A percentile compares a stretch with the other conserved stretches of the same genome.
These are phyloP conservation scores for Pseudoatta argentina DNA, from an alignment of 1,140 invertebrate species.

Conservation along the genomic window DNA sequence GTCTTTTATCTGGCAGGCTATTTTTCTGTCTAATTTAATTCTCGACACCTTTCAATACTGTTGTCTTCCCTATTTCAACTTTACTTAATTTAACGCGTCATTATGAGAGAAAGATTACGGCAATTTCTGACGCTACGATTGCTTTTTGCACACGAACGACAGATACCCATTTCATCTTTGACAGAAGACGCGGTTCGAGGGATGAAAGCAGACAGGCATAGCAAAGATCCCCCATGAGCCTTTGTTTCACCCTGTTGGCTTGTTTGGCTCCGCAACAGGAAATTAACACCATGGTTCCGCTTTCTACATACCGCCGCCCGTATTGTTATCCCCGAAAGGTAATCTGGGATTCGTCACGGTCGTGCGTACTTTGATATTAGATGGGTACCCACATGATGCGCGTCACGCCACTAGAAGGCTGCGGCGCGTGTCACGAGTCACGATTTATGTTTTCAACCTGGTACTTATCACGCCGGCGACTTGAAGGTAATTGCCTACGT, in stretches of 20 bases:
- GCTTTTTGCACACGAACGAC: slow-evolving; percentile 21
- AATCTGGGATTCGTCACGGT: slow-evolving; percentile 71
- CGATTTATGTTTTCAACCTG: slow-evolving; percentile 56
- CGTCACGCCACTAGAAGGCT: not conserved
- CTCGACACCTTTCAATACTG: not conserved
- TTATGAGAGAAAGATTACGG: not conserved
- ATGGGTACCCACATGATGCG: slow-evolving; percentile 41
- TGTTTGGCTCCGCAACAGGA: slow-evolving; percentile 73
- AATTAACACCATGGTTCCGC: slow-evolving; percentile 74
- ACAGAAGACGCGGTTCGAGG: slow-evolving; percentile 32
- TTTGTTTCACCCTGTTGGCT: slow-evolving; percentile 68
- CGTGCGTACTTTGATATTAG: slow-evolving; percentile 66
- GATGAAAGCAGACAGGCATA: slow-evolving; percentile 48
- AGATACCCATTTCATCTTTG: slow-evolving; percentile 48
- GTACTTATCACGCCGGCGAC: slow-evolving; percentile 52
- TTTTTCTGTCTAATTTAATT: slow-evolving; percentile 11
- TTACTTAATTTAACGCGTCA: slow-evolving; percentile 33
- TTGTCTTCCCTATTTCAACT: slow-evolving; percentile 3
- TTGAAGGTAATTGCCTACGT: slow-evolving; percentile 52
- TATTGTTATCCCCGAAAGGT: slow-evolving; percentile 71
- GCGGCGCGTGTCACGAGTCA: slow-evolving; percentile 41
- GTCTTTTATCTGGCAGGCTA: not conserved
- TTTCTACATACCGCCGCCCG: slow-evolving; percentile 63
- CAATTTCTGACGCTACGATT: slow-evolving; percentile 21
- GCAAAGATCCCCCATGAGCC: slow-evolving; percentile 69